Base-by-base conservation (phyloP, 2,888 invertebrate species). In the Ormyrus labotus region DNA sequence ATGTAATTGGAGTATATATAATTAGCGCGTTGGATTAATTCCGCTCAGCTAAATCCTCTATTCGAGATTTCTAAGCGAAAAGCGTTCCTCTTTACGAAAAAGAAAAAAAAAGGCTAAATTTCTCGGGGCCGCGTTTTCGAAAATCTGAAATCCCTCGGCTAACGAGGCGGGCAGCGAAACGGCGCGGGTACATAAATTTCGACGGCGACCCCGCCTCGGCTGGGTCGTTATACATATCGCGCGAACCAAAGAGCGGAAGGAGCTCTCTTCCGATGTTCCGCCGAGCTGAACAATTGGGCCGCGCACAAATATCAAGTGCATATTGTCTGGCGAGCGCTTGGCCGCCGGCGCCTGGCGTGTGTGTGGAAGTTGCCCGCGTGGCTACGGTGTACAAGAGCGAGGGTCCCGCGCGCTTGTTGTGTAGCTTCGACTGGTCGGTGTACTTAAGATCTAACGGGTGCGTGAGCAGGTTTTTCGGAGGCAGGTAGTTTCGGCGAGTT, bases 191-290 rank as follows among this genome's bases (percentile, higher is more conserved):
- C 34, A 34, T 76, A 48, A 60, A 70, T 69, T 70, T 77, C 70
- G 70, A 51, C 53, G 74, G 61, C 19, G 34, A 34, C 34, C 34
- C 34, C 4, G 34, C 34, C 34, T 34, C 55, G 65, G 50, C 57
- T 13, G 55, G 48, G 65, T 58, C 47, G 73, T 73, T 68, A 50
- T 53, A 63, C 8, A 51, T 67, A 48, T 11, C 64, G 48, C 48
- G 6, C 47, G 50, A 77, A 63, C 60, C 71, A 80, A 68, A 72
- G 77, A 88, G 85, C 89, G 89, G 89, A 89, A 88, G 88, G 87
- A 86, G 13, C 13, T 13, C 88, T 89, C 89, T 88, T 88, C 89
- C 89, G 88, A 89, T 89, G 89, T 90, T 90, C 88, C 89, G 88
- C 87, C 84, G 83, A 85, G 87, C 78, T 88, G 89, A 88, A 87